Base-by-base conservation (phyloP, 2,888 invertebrate species). In the Eupelmus urozonus region DNA sequence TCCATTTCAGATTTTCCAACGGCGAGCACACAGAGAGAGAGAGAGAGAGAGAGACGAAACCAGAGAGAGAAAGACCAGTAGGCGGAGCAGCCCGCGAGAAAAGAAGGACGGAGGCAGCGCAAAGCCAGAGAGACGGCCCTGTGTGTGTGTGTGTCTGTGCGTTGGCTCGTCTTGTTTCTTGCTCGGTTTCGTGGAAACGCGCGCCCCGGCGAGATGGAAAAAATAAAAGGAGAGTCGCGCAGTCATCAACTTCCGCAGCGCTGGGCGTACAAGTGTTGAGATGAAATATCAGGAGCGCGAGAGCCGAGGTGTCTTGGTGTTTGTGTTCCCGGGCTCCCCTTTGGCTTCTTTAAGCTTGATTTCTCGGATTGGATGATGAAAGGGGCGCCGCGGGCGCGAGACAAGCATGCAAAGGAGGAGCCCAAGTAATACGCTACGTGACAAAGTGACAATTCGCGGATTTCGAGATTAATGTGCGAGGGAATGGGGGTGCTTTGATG, bases 151-250 rank as follows among this genome's bases (percentile, higher is more conserved):
- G 20, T 49, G 13, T 11, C 0, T 25, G 34, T 53, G 16, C 18
- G 40, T 42, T 1, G 9, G 25, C 40, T 49, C 16, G 25, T 70
- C 80, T 71, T 79, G 82, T 85, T 85, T 84, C 82, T 85, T 80
- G 85, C 85, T 83, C 83, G 83, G 83, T 86, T 85, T 83, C 82
- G 83, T 81, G 82, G 81, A 81, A 85, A 83, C 82, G 82, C 53
- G 1, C 57, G 82, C 34, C 1, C 51, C 16, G 42, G 69, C 55
- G 69, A 69, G 25, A 66, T 51, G 53, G 51, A 53, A 53, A 53
- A 53, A 79, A 76, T 81, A 82, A 81, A 40, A 2, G 20, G 11
- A 29, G 66, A 42, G n/a, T 51, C 25, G 9, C 49, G 42, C 25
- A 4, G 57, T 62, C 69, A 63, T 62, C 62, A 59, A 73, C 45